Percentiles rank a stretch among this genome's conserved stretches.
These are phyloP conservation scores for Pogonus chalceus DNA, from an alignment of 1,140 invertebrate species.

Conservation along the genomic window DNA sequence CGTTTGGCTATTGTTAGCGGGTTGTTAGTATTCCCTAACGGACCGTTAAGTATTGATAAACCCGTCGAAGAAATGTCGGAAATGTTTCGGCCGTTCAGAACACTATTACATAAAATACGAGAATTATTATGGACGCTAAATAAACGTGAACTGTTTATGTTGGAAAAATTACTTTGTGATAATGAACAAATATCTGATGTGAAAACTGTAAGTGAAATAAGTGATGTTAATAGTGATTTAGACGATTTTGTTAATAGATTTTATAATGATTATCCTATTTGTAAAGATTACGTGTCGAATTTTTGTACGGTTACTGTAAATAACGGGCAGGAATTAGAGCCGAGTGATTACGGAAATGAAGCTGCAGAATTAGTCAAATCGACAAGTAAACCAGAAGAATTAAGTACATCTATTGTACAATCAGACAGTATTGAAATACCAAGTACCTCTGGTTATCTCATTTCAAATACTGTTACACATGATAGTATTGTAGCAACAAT, in stretches of 20 bases:
- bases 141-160: conserved; percentile 65
- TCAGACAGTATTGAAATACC: conserved; percentile 28
- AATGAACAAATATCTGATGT: conserved; percentile 62
- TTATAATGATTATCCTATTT: conserved; percentile 57
- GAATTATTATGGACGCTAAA: conserved; percentile 83
- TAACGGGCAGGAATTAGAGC: conserved; percentile 30
- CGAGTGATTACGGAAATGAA: background rate
- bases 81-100: conserved; percentile 93
- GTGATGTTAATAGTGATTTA: conserved; percentile 41
- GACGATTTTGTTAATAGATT: conserved; percentile 61
- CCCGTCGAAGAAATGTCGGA: conserved; percentile 77
- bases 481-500: conserved; percentile 16
- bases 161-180: conserved; percentile 84
- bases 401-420: background rate
- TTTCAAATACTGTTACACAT: conserved; percentile 38
- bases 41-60: conserved; percentile 83
- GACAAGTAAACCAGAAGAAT: conserved; percentile 15
- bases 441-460: conserved; percentile 44
- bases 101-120: conserved; percentile 71
- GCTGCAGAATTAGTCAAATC: conserved; percentile 16
- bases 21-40: conserved; percentile 79
- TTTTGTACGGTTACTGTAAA: conserved; percentile 40
- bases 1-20: conserved; percentile 94
- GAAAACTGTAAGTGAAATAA: conserved; percentile 37
- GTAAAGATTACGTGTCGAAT: conserved; percentile 49